A percentile compares a stretch with the other conserved stretches of the same genome.
Conservation (phyloP, 2,888 invertebrate species). For the Drosophila picticornis region DNA sequence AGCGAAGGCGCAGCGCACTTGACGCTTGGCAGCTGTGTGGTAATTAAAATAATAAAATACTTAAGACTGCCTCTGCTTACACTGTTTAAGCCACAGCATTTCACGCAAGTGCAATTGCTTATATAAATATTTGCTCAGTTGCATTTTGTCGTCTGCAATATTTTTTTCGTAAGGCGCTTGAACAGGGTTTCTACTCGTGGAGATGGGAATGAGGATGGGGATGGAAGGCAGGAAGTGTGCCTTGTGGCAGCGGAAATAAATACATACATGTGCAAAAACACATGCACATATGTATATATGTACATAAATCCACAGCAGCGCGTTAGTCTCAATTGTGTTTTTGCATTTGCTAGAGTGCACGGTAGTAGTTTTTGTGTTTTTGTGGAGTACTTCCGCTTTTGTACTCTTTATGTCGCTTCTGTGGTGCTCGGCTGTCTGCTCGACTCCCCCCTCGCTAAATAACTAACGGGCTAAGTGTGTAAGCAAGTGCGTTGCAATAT, state of each 20-base stretch:
- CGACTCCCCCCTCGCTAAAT: neutral
- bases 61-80: neutral
- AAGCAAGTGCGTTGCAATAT: constrained; percentile 19
- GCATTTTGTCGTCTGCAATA: constrained; percentile 15
- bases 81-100: neutral
- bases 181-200: neutral
- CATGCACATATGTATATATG: neutral
- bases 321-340: constrained; percentile 5
- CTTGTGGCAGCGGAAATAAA: neutral
- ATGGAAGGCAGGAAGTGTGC: neutral
- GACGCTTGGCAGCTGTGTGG: neutral
- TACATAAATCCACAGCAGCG: neutral
- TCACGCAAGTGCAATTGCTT: neutral
- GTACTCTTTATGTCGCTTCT: constrained; percentile 53
- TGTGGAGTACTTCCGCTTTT: constrained; percentile 58
- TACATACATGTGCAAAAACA: neutral
- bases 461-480: constrained; percentile 7
- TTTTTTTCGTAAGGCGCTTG: neutral
- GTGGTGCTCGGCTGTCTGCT: constrained; percentile 32
- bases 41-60: neutral
- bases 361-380: constrained; percentile 15
- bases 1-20: neutral
- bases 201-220: too few relatives aligned
- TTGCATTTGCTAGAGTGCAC: constrained; percentile 16
- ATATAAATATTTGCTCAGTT: constrained; percentile 16